phyloP scores from a whole-genome alignment of 2,113 vertebrate genomes.

The Mirounga angustirostris region DNA sequence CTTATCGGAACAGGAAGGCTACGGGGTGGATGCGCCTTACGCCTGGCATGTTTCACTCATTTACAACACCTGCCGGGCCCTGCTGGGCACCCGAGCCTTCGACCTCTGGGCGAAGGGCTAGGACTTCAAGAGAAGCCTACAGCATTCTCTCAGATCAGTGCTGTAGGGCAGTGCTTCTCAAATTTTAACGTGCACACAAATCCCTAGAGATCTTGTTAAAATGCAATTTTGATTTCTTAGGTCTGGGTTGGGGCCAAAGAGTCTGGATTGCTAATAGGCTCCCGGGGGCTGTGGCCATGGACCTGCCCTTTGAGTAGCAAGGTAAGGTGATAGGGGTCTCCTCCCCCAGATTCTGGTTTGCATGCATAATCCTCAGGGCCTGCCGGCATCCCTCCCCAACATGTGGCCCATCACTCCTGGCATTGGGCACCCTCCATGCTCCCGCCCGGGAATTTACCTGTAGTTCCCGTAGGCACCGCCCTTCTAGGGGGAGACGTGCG shows the following conservation, averaged over 20 bases:
- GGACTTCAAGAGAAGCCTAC: not conserved
- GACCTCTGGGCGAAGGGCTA: not conserved
- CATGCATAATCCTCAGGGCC: not conserved
- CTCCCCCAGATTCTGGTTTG: not conserved
- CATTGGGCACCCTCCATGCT: not conserved
- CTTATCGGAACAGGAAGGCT: not conserved
- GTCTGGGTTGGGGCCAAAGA: not conserved
- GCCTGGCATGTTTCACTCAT: not conserved
- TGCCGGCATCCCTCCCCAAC: no score
- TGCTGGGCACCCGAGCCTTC: not conserved
- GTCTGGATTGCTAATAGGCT: not conserved
- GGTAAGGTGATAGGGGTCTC: not conserved
- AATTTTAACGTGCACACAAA: not conserved
- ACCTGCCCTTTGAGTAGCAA: not conserved
- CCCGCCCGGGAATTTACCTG: slow-evolving; percentile 88
- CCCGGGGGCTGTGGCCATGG: not conserved
- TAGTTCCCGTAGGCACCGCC: slow-evolving; percentile 88
- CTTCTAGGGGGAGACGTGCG: slow-evolving; percentile 84
- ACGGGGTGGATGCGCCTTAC: not conserved
- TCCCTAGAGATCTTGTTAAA: not conserved
- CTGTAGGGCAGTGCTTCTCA: not conserved
- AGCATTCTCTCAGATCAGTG: not conserved
- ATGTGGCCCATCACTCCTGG: not conserved
- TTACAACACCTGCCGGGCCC: not conserved
- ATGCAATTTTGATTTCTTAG: not conserved